Evolutionary conservation across 2,888 invertebrate species (phyloP).

Genomic region (Papilio elwesi): DNA sequence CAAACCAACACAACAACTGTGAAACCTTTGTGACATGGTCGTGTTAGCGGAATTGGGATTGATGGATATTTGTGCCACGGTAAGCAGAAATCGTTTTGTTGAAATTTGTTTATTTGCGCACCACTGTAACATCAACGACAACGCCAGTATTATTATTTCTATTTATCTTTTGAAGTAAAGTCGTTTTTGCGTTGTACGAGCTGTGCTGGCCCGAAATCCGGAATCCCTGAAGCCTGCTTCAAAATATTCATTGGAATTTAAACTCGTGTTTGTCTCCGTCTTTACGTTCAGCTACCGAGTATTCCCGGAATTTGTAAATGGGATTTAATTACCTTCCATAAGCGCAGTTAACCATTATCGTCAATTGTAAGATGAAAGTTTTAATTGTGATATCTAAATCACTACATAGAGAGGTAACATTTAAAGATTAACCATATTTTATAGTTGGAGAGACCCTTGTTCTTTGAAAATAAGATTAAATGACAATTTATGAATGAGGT

Average conservation of each 20-base stretch:
- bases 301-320: neutral
- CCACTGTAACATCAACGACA: too few relatives aligned
- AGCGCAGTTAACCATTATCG: neutral
- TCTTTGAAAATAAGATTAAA: slow-evolving; percentile 74
- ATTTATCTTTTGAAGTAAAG: too few relatives aligned
- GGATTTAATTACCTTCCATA: neutral
- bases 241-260: neutral
- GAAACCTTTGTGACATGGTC: too few relatives aligned
- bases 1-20: too few relatives aligned
- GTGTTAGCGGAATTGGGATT: too few relatives aligned
- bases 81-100: too few relatives aligned
- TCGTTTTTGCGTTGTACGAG: too few relatives aligned
- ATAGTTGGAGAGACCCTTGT: slow-evolving; percentile 64
- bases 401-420: slow-evolving; percentile 26
- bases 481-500: slow-evolving; percentile 82
- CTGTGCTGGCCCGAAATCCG: too few relatives aligned
- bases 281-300: neutral
- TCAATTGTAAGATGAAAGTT: slow-evolving; percentile 18
- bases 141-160: too few relatives aligned
- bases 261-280: neutral
- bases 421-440: slow-evolving; percentile 55
- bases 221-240: neutral
- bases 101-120: too few relatives aligned
- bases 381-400: slow-evolving; percentile 34
- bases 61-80: too few relatives aligned